Base-by-base conservation (phyloP, 1,140 invertebrate species). In the Mycetomoellerius zeteki region DNA sequence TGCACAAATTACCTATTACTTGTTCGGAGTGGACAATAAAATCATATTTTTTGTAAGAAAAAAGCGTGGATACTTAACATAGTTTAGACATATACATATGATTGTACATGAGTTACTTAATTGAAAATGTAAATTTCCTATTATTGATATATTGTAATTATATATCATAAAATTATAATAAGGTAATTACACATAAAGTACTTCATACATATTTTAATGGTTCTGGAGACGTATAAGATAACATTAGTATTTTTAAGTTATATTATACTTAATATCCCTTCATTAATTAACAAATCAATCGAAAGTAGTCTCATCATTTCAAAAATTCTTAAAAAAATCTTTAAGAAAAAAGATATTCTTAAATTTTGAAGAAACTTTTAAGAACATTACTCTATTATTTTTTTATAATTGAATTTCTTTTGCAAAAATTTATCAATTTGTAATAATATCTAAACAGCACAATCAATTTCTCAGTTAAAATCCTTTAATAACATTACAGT, bases 61-160 rank as follows among this genome's bases (percentile, higher is more conserved):
- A 54, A 89, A 86, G 54, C 75, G 62, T 85, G 30, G 80, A 82
- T 87, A 89, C 75, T 92, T 91, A 91, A 87, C 10, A 24, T 80
- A 80, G 76, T 54, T 87, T 86, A 88, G 33, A 56, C 43, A 19
- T 62, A n/a, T 62, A 47, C 27, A 62, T 43, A 84, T 58, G 33
- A 67, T 73, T 89, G 81, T 89, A 87, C 65, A 91, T 87, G 86
- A 75, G 64, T 87, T 92, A 91, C 91, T 92, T 90, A 89, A 90
- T 47, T 52, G 6, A 69, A 67, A 90, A 85, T 92, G 91, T 92
- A 92, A 88, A 92, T 92, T 92, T 91, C 62, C 71, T 88, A 84
- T 69, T 58, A 52, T 87, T 50, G 24, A 52, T 69, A 69, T 47
- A 73, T 71, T 81, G 65, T 81, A 71, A 81, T 73, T 71, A 81